Percentiles rank a stretch among this genome's conserved stretches.
Conservation (phyloP, 1,140 invertebrate genomes). For the Philaenus spumarius region DNA sequence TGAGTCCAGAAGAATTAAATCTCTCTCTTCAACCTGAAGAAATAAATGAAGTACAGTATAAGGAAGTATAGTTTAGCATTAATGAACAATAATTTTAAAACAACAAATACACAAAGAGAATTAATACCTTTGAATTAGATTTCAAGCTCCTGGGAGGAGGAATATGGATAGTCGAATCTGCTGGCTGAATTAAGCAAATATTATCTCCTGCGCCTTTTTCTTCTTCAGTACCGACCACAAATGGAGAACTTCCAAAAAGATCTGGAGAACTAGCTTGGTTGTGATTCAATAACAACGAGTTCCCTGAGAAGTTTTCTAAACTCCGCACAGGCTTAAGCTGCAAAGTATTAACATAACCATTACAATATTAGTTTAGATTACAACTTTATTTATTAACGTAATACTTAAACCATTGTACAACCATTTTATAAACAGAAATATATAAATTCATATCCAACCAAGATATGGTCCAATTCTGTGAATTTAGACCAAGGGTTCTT, state of each 20-base stretch:
- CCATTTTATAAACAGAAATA: no score
- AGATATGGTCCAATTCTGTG: no score
- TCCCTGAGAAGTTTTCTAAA: constrained; percentile 46
- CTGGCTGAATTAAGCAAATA: neutral
- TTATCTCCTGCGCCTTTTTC: constrained; percentile 7
- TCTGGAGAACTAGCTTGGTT: constrained; percentile 1
- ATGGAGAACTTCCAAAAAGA: neutral
- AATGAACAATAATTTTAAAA: no score
- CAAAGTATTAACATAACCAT: no score
- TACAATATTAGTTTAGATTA: neutral
- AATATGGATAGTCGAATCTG: neutral
- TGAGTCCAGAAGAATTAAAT: constrained; percentile 53
- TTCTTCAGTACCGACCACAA: neutral
- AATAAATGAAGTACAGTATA: no score
- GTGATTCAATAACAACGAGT: constrained; percentile 29
- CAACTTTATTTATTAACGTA: no score
- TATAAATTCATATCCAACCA: no score
- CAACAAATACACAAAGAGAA: no score
- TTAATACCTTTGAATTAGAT: no score
- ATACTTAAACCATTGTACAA: no score
- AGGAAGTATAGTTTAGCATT: neutral
- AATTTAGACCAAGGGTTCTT: no score
- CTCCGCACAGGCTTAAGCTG: constrained; percentile 54
- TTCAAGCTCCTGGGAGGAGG: neutral
- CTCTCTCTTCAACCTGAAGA: constrained; percentile 6